These are phyloP conservation scores for Cephus pygmeus DNA, from an alignment of 2,888 invertebrate genomes.

Conservation along the genomic window DNA sequence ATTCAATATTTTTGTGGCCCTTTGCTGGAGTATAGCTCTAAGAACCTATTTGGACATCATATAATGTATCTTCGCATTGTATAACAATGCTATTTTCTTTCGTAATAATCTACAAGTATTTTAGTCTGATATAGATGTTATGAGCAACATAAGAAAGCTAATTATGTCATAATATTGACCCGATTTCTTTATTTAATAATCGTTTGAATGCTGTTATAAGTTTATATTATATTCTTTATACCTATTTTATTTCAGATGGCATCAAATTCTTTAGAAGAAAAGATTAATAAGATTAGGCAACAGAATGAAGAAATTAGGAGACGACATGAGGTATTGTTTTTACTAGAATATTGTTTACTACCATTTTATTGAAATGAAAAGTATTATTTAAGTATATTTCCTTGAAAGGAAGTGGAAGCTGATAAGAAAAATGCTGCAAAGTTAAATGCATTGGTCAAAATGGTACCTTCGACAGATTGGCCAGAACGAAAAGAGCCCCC, in stretches of 20 bases:
- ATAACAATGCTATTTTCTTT: not conserved
- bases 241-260: slow-evolving; percentile 48
- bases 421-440: slow-evolving; percentile 66
- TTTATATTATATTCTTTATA: not conserved
- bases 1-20: not conserved
- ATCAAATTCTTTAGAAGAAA: slow-evolving; percentile 54
- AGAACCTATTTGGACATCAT: not conserved
- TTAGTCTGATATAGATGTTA: not conserved
- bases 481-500: slow-evolving; percentile 63
- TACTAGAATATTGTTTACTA: not conserved
- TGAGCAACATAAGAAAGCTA: not conserved
- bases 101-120: not conserved
- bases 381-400: slow-evolving; percentile 1
- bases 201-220: not conserved
- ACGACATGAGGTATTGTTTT: slow-evolving; percentile 50
- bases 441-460: slow-evolving; percentile 63
- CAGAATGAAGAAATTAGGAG: slow-evolving; percentile 62
- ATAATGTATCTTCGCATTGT: not conserved
- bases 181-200: not conserved
- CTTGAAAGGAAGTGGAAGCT: slow-evolving; percentile 62
- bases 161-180: too few species aligned
- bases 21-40: not conserved
- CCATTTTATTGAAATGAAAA: not conserved
- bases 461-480: slow-evolving; percentile 63
- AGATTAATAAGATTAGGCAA: slow-evolving; percentile 59